Base-by-base conservation (phyloP, 2,113 vertebrate species). In the Ochotona princeps region DNA sequence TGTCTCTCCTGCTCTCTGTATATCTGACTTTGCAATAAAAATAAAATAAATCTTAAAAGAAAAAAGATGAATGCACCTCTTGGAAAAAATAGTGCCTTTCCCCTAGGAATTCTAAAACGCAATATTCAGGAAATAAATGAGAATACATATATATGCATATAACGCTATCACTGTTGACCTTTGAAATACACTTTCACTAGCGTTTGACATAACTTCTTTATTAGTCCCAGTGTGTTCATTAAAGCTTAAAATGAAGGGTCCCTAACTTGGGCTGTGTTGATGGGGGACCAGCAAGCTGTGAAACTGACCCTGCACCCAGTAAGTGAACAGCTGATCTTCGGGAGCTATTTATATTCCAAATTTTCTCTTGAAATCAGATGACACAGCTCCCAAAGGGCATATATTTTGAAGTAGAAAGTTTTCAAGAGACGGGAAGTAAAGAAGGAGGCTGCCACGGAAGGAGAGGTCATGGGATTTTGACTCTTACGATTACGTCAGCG, bases 381-480 rank as follows among this genome's bases (percentile, higher is more conserved):
- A 96, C 80, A 70, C 63, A 96, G 67, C n/a, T 96, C 97, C 96
- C 96, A 78, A 74, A 91, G 94, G 97, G 89, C 60, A 95, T 94
- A 82, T 96, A 87, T 96, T 96, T 95, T 96, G 96, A 94, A 92
- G 72, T 79, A 96, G 91, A 96, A 94, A 87, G 73, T 89, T 89
- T 96, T 30, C 38, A 75, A 60, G 78, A 73, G 87, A 89, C 95
- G 93, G 70, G 90, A 96, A 95, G 54, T 93, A 95, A 91, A 92
- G 91, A 79, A 97, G 80, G 80, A 83, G 94, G 92, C 7, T 0
- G 66, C 60, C 73, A 84, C 7, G 12, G 95, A 97, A 96, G 87
- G 54, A 96, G 86, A 97, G 96, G 96, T 97, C 97, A 95, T 97
- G 97, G 94, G 96, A 97, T 95, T 96, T 82, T 97, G 96, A 97